phyloP scores from a whole-genome alignment of 2,113 vertebrate genomes.

The Microcebus griseorufus region DNA sequence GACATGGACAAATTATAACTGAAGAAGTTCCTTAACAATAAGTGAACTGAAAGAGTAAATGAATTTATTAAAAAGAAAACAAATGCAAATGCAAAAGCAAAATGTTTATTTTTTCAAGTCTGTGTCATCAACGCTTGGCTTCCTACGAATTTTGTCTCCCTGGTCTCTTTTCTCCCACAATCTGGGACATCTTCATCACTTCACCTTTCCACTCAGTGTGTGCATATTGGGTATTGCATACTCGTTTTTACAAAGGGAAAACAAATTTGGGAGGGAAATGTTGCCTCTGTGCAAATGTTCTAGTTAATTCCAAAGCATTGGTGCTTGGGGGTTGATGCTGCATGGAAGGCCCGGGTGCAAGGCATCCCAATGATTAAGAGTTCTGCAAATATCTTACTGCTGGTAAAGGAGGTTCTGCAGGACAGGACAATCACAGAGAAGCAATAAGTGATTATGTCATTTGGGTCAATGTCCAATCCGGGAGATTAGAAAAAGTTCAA shows the following conservation, averaged over 20 bases:
- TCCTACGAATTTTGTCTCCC: background rate
- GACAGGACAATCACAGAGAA: background rate
- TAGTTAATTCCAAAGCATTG: background rate
- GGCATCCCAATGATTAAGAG: background rate
- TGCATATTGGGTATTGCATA: background rate
- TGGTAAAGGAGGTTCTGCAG: background rate
- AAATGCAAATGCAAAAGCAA: background rate
- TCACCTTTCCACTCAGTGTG: background rate
- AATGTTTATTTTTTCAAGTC: background rate
- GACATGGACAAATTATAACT: background rate
- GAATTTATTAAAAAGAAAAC: background rate
- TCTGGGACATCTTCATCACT: rapidly evolving
- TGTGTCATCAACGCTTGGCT: background rate
- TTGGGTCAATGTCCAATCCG: background rate
- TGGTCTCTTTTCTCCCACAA: background rate
- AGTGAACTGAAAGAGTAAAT: background rate
- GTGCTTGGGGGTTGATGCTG: rapidly evolving
- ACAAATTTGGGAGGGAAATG: background rate
- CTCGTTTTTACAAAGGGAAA: background rate
- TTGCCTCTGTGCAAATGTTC: background rate
- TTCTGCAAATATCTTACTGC: background rate
- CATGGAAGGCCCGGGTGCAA: background rate
- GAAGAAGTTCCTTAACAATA: background rate
- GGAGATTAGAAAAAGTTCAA: constrained; percentile 35
- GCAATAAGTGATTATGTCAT: background rate